Evolutionary conservation across 64 coral and sea anemone species (phyloP).

Genomic region (Pachyseris speciosa): DNA sequence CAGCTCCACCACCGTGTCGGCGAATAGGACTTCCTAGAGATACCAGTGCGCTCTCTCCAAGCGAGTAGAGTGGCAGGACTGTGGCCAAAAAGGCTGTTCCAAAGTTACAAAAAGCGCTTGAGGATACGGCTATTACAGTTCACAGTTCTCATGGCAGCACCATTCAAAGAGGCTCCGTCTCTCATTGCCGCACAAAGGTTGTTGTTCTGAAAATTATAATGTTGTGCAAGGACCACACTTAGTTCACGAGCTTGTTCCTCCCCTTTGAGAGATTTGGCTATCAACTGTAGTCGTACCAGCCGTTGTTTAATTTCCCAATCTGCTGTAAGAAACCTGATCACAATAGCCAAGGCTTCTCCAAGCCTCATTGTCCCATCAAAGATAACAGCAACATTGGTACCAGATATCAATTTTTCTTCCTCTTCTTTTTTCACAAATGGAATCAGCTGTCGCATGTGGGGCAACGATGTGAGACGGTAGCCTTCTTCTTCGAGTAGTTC

Average conservation of each 20-base stretch:
- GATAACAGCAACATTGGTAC: constrained; percentile 62
- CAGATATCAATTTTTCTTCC: constrained; percentile 58
- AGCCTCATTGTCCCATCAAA: constrained; percentile 63
- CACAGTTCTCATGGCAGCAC: constrained; percentile 12
- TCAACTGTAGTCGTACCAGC: constrained; percentile 32
- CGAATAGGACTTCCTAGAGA: constrained; percentile 42
- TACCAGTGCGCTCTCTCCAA: constrained; percentile 56
- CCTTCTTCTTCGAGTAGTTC: constrained; percentile 50
- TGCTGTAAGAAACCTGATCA: constrained; percentile 61
- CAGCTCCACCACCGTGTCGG: constrained; percentile 76
- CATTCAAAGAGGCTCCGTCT: constrained; percentile 25
- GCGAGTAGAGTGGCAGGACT: constrained; percentile 60
- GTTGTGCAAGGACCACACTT: constrained; percentile 2
- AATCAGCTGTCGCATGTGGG: constrained; percentile 61
- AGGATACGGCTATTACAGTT: neutral
- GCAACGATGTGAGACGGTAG: constrained; percentile 45
- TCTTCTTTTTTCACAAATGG: constrained; percentile 56
- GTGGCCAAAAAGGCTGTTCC: neutral
- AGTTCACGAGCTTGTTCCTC: constrained; percentile 51
- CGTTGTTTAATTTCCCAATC: constrained; percentile 67
- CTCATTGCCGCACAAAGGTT: constrained; percentile 1
- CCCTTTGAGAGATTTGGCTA: neutral
- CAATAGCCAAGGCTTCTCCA: constrained; percentile 53
- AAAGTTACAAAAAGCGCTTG: neutral
- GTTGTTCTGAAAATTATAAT: constrained; percentile 32